Evolutionary conservation across 2,113 vertebrate species (phyloP), one percentile per base, ranked within the genome.

Genomic region (Cyanoliseus patagonus): DNA sequence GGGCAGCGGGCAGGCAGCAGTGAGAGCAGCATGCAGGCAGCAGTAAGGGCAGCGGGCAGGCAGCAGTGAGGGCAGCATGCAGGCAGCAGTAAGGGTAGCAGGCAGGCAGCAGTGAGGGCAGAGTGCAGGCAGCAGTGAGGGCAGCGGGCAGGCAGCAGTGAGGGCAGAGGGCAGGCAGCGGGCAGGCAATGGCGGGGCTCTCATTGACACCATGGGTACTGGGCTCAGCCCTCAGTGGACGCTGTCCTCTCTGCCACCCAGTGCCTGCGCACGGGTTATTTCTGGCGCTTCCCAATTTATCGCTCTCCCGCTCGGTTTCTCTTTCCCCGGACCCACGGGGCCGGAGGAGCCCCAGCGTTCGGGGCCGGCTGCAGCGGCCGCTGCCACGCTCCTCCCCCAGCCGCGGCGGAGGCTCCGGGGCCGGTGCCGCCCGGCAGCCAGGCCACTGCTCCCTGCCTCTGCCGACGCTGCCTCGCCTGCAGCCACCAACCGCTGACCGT

Each of bases 321-420:
- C 46, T n/a, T 42, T 6, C 51, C 61, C 47, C 52, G 3, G 9
- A 24, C 62, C 74, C 2, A n/a, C 55, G 3, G 78, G 79, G 35
- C 49, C 3, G 42, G 39, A 35, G 46, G 15, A 49, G 86, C 31
- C 13, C 42, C 88, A 49, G 78, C 55, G 75, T 10, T 13, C 0
- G 18, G 69, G 47, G 64, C 78, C 11, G 78, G 55, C 80, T 13
- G 94, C 90, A 62, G 93, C 93, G 46, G 91, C 47, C 17, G 3
- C 14, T 7, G 52, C 86, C 84, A 70, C 10, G 94, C 96, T 96
- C 96, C 96, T 90, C 95, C 95, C 91, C 67, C 76, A 4, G 13
- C 11, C 18, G 0, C 19, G n/a, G 9, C 55, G 4, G 73, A 55
- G 22, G 39, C 78, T 74, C 18, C 49, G 6, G 1, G 47, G 3